Base-by-base conservation (phyloP, 1,140 invertebrate species). In the Lordiphosa clarofinis region DNA sequence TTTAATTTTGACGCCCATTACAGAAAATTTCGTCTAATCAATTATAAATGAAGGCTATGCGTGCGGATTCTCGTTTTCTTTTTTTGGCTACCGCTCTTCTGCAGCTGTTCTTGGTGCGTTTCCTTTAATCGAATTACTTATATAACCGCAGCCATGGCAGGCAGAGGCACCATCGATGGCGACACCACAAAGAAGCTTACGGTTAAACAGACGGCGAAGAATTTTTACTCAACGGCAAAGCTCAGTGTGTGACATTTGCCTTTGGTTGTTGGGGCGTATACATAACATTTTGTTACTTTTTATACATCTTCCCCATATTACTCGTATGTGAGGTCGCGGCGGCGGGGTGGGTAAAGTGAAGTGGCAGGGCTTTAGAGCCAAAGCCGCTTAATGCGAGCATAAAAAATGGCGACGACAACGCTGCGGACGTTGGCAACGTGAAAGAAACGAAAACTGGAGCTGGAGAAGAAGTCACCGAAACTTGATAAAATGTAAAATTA, bases 401-500 rank as follows among this genome's bases (percentile, higher is more conserved):
- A 82, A 84, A 82, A 82, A 82, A 82, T 84, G 69, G 79, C 73
- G 74, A 73, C 78, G 59, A 60, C 73, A 82, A 76, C 76, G 62
- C 31, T 33, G 52, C 37, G 11, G 31, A 54, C 38, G 40, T 13
- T 42, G 12, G 8, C 19, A 36, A 33, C 43, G 24, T 13, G 11
- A 31, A 40, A 31, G 36, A 28, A 28, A 21, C 15, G 13, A 43
- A 55, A 55, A 35, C 24, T 24, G 36, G 4, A 43, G 56, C 40
- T 37, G 37, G 49, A 11, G 56, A 19, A 38, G 42, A 48, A 71
- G 53, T 52, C 67, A 57, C 65, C 58, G 58, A 69, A 84, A 78
- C 79, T 86, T 84, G 78, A 84, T 84, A 84, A 84, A 82, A 82
- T 82, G 78, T 82, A 82, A 84, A 84, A 84, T 84, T 84, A 84